phyloP scores from a whole-genome alignment of 2,888 invertebrate species.

The Azorinus chamasolen region DNA sequence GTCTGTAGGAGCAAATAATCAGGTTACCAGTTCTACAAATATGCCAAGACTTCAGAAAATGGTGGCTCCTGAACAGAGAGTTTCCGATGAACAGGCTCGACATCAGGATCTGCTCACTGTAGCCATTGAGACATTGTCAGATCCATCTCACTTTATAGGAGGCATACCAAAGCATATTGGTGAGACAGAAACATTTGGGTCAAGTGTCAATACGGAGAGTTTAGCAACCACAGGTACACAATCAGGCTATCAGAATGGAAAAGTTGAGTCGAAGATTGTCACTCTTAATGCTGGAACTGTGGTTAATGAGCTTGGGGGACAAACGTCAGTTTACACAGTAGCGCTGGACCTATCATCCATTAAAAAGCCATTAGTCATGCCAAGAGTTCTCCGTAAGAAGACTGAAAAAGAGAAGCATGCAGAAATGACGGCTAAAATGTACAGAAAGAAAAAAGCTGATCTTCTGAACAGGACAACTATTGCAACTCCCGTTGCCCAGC shows the following conservation, averaged over 20 bases:
- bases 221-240: background rate
- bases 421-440: slow-evolving; percentile 40
- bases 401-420: slow-evolving; percentile 54
- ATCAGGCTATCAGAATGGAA: slow-evolving; percentile 43
- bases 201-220: background rate
- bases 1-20: slow-evolving; percentile 35
- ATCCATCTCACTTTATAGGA: background rate
- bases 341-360: slow-evolving; percentile 52
- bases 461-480: slow-evolving; percentile 6
- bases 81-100: slow-evolving; percentile 45
- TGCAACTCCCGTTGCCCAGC: too few relatives aligned
- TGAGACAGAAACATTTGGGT: background rate
- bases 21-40: background rate
- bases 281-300: slow-evolving; percentile 53
- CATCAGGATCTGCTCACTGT: slow-evolving; percentile 62
- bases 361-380: slow-evolving; percentile 46
- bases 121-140: slow-evolving; percentile 55
- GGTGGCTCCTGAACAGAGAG: slow-evolving; percentile 4
- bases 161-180: background rate
- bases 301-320: slow-evolving; percentile 48
- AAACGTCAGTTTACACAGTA: slow-evolving; percentile 57
- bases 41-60: slow-evolving; percentile 23
- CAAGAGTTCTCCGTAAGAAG: slow-evolving; percentile 31
- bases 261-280: slow-evolving; percentile 46
- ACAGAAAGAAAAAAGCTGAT: slow-evolving; percentile 45